A percentile compares a stretch with the other conserved stretches of the same genome.
These are phyloP conservation scores for Meiosimyza decipiens DNA, from an alignment of 2,888 invertebrate species.

Conservation along the genomic window DNA sequence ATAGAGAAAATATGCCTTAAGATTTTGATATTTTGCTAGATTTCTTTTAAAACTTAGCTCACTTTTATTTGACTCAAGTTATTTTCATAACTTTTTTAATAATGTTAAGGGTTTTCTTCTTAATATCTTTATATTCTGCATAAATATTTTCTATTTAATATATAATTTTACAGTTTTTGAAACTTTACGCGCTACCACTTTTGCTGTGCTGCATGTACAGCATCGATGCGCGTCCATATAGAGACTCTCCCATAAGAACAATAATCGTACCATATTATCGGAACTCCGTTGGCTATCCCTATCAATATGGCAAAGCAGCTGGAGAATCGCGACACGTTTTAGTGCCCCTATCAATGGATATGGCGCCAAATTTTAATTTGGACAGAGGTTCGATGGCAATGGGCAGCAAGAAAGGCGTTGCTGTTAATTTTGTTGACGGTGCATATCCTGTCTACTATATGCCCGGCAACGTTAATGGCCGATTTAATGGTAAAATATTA, in stretches of 20 bases:
- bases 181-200: background rate
- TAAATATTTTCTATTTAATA: background rate
- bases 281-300: constrained; percentile 43
- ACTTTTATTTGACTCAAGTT: too few species aligned
- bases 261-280: constrained; percentile 51
- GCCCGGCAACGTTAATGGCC: constrained; percentile 54
- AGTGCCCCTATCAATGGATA: constrained; percentile 43
- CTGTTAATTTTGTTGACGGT: constrained; percentile 52
- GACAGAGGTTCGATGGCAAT: constrained; percentile 40
- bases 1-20: too few species aligned
- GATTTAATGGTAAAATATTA: constrained; percentile 54
- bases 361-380: constrained; percentile 42
- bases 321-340: constrained; percentile 43
- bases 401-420: constrained; percentile 41
- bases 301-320: constrained; percentile 36
- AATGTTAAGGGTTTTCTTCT: too few species aligned
- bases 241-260: constrained; percentile 48
- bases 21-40: too few species aligned
- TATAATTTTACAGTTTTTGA: background rate
- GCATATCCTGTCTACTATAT: constrained; percentile 56
- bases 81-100: too few species aligned
- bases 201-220: background rate
- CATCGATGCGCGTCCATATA: constrained; percentile 32
- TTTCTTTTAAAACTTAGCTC: too few species aligned
- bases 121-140: too few species aligned